These are phyloP conservation scores for Fissipunctia ypsillon DNA, from an alignment of 2,888 invertebrate genomes.

Conservation along the genomic window DNA sequence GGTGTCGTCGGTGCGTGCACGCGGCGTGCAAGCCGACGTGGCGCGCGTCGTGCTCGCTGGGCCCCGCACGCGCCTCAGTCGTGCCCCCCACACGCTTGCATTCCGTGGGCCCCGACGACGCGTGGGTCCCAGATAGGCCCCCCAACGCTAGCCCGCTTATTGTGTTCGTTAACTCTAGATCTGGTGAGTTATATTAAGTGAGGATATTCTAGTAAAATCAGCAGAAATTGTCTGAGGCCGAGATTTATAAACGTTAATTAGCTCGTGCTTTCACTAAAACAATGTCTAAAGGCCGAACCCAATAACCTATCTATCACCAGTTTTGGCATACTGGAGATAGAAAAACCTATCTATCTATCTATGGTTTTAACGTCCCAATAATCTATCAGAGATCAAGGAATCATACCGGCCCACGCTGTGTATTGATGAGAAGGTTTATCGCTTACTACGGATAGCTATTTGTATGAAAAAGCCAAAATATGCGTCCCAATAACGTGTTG, in stretches of 20 bases:
- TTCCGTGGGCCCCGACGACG: conserved; percentile 96
- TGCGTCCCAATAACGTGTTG: too few species aligned
- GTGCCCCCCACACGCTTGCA: conserved; percentile 98
- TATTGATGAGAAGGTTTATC: too few species aligned
- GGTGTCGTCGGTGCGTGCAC: conserved; percentile 98
- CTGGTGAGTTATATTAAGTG: conserved; percentile 85
- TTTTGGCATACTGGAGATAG: too few species aligned
- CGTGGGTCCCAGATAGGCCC: conserved; percentile 96
- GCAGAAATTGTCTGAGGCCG: background rate
- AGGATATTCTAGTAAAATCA: background rate
- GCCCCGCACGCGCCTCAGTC: conserved; percentile 96
- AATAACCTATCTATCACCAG: too few species aligned
- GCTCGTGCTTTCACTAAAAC: too few species aligned
- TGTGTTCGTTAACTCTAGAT: conserved; percentile 99
- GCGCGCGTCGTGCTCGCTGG: conserved; percentile 95
- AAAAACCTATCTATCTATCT: too few species aligned
- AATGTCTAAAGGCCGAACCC: too few species aligned
- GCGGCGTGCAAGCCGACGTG: conserved; percentile 96
- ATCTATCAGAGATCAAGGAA: too few species aligned
- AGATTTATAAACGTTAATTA: background rate
- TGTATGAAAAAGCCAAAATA: too few species aligned
- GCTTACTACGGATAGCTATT: too few species aligned
- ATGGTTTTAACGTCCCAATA: too few species aligned
- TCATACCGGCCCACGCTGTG: too few species aligned
- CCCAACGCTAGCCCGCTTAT: conserved; percentile 97